A percentile compares a stretch with the other conserved stretches of the same genome.
phyloP scores from a whole-genome alignment of 2,888 invertebrate species.

The Macrosoma leucophasiata region DNA sequence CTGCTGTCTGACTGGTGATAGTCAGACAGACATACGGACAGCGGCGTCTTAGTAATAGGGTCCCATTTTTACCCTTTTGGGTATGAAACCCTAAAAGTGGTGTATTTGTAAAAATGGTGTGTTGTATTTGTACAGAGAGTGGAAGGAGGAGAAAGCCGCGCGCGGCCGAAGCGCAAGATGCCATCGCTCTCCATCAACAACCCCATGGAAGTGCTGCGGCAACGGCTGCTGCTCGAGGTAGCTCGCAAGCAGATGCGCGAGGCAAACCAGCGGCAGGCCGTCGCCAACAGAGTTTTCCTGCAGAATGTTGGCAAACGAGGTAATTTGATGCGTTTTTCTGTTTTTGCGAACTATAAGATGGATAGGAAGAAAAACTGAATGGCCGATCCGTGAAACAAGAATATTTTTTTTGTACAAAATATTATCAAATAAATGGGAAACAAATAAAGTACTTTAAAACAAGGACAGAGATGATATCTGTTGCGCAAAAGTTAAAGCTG shows the following conservation, averaged over 20 bases:
- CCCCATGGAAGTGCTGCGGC: conserved; percentile 89
- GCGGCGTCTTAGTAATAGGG: too few relatives aligned
- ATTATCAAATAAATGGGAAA: too few relatives aligned
- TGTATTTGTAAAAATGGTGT: background rate
- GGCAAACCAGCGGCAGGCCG: conserved; percentile 80
- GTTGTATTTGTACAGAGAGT: conserved; percentile 38
- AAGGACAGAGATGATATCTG: too few relatives aligned
- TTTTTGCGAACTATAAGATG: background rate
- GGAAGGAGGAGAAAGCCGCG: conserved; percentile 46
- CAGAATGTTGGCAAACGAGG: conserved; percentile 86
- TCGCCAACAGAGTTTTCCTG: conserved; percentile 83
- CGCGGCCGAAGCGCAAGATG: conserved; percentile 77
- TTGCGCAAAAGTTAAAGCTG: too few relatives aligned
- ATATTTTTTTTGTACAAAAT: too few relatives aligned
- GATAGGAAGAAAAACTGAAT: background rate
- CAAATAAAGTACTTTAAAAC: too few relatives aligned
- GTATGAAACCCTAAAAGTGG: too few relatives aligned
- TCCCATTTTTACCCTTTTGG: too few relatives aligned
- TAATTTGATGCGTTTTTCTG: conserved; percentile 28
- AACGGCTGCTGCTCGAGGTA: conserved; percentile 86
- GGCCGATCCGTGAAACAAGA: too few relatives aligned
- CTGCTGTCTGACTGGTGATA: too few relatives aligned
- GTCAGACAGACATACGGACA: too few relatives aligned
- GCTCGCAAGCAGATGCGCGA: conserved; percentile 88
- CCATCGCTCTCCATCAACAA: conserved; percentile 90